Base-by-base conservation (phyloP, 2,888 invertebrate genomes). In the Ormia ochracea region DNA sequence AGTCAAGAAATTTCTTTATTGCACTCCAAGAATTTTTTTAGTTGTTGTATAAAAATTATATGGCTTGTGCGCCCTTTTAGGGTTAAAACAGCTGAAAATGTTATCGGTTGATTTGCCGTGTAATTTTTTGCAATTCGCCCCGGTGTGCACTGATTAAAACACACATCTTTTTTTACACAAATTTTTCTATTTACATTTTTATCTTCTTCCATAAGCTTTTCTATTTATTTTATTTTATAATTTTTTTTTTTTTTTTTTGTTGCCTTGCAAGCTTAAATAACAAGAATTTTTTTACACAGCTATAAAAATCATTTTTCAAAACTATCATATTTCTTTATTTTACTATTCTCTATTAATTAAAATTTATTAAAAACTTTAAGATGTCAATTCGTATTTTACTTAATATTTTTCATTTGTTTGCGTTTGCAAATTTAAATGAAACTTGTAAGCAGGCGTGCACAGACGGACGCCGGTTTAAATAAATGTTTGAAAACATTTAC, bases 391-490 rank as follows among this genome's bases (percentile, higher is more conserved):
- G 23, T 36, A 0, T 28, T 38, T 36, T 26, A 14, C 14, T 5
- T 26, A 21, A 21, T 14, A 26, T 58, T 58, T 48, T 59, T 36
- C 26, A 48, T 58, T 70, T 38, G 19, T 48, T 69, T 59, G 50
- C 14, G 10, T 21, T 14, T 6, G 17, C n/a, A 43, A 58, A 4
- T 17, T 45, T 56, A 28, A 58, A 56, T 36, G 9, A 50, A 21
- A 59, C 41, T 19, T 41, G 6, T 45, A n/a, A n/a, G n/a, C n/a
- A n/a, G n/a, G n/a, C n/a, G n/a, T n/a, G n/a, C n/a, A n/a, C 23
- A 43, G 31, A 38, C 31, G 38, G 19, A 2, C 10, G 31, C 4
- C 43, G 7, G 38, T 23, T 12, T 1, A 23, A 56, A 31, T 33
- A 45, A 45, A 45, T 33, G 41, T 36, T 48, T 26, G 17, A 56